Evolutionary conservation across 2,888 invertebrate species (phyloP).

Genomic region (Piscicola geometra): DNA sequence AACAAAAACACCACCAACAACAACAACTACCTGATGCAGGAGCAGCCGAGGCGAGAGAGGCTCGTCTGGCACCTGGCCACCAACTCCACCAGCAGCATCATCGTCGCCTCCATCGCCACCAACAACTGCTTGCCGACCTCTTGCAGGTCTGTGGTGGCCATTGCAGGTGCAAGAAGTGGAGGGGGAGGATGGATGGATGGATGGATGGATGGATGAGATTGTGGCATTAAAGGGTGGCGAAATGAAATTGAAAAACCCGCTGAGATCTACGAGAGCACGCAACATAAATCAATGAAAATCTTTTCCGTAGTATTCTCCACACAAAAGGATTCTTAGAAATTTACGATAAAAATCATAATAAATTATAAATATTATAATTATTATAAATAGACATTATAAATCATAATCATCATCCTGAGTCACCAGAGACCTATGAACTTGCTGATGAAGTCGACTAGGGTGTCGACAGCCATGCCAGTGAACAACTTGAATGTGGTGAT

Average conservation of each 20-base stretch:
- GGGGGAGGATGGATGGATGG: not conserved
- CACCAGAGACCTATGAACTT: constrained; percentile 65
- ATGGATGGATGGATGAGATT: too few relatives aligned
- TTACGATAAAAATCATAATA: too few relatives aligned
- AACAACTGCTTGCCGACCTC: not conserved
- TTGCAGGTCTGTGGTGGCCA: not conserved
- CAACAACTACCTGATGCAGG: constrained; percentile 67
- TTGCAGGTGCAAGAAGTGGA: not conserved
- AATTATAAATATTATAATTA: too few relatives aligned
- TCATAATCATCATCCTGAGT: not conserved
- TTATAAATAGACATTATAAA: not conserved
- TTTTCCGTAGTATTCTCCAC: not conserved
- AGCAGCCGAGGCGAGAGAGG: constrained; percentile 82
- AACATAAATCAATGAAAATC: not conserved
- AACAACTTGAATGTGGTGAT: constrained; percentile 90
- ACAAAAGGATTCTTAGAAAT: not conserved
- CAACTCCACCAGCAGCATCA: constrained; percentile 82
- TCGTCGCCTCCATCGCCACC: constrained; percentile 43
- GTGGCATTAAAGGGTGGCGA: too few relatives aligned
- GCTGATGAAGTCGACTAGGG: constrained; percentile 78
- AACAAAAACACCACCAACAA: not conserved
- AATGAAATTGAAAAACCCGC: too few relatives aligned
- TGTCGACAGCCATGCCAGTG: constrained; percentile 83
- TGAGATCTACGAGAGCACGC: not conserved
- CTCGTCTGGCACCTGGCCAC: constrained; percentile 82